A percentile compares a stretch with the other conserved stretches of the same genome.
phyloP scores from a whole-genome alignment of 2,113 vertebrate species.

The Butorides virescens region DNA sequence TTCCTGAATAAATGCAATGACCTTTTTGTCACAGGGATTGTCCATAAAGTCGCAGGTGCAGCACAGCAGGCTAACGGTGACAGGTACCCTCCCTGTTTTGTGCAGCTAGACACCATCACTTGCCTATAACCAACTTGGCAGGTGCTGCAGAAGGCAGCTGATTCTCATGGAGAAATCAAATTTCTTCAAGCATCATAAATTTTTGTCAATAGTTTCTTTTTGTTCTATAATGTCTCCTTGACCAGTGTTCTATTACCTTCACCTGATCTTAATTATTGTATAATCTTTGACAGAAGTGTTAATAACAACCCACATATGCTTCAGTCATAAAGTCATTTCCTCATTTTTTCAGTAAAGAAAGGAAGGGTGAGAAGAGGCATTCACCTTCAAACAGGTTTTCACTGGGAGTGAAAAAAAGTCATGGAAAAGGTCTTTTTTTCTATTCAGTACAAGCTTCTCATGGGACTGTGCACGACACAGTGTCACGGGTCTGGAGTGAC shows the following conservation, averaged over 20 bases:
- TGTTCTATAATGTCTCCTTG: background rate
- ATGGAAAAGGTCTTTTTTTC: background rate
- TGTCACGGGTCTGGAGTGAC: background rate
- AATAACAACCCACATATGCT: background rate
- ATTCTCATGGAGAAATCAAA: background rate
- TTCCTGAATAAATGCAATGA: background rate
- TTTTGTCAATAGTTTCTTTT: background rate
- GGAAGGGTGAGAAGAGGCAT: background rate
- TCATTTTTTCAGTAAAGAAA: background rate
- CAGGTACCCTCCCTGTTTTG: background rate
- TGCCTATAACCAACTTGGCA: background rate
- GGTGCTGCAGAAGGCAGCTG: background rate
- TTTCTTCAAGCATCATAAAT: background rate
- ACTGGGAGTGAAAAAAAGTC: background rate
- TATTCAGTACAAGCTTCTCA: background rate
- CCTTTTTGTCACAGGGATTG: background rate
- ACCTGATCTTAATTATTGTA: background rate
- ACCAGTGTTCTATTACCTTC: background rate
- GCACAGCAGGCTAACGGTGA: background rate
- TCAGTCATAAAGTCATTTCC: background rate
- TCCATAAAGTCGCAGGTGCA: rapidly evolving
- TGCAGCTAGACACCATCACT: background rate
- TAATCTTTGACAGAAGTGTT: background rate
- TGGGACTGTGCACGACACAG: background rate
- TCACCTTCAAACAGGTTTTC: background rate